These are phyloP conservation scores for Liopterus haemorrhoidalis DNA, from an alignment of 2,888 invertebrate genomes.

Conservation along the genomic window DNA sequence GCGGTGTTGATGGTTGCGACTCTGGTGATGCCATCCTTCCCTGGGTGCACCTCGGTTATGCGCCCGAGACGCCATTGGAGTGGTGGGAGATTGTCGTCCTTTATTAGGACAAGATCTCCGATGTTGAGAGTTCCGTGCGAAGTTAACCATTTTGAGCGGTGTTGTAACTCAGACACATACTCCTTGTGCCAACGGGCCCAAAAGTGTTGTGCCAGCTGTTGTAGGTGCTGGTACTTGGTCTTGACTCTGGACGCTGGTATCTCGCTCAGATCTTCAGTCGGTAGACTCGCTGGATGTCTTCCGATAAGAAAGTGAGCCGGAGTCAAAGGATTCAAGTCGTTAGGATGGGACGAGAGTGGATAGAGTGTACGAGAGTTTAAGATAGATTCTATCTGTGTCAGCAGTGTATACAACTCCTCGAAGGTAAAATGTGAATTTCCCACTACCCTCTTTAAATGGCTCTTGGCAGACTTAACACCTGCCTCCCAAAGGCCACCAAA, in stretches of 20 bases:
- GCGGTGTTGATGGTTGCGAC: no score
- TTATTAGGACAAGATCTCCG: no score
- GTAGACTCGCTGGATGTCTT: constrained; percentile 3
- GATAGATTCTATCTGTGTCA: constrained; percentile 31
- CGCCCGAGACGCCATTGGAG: no score
- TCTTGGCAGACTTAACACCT: constrained; percentile 34
- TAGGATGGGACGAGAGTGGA: constrained; percentile 23
- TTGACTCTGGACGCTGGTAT: neutral
- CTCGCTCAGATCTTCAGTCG: constrained; percentile 1
- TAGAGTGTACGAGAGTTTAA: constrained; percentile 34
- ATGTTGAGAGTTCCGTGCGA: no score
- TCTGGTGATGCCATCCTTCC: no score
- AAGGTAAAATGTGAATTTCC: constrained; percentile 29
- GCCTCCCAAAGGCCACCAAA: constrained; percentile 37
- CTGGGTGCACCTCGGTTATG: no score
- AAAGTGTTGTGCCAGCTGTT: constrained; percentile 10
- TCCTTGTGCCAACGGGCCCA: constrained; percentile 8
- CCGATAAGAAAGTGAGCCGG: constrained; percentile 25
- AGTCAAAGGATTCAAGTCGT: constrained; percentile 22
- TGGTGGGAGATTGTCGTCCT: no score
- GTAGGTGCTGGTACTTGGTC: constrained; percentile 5
- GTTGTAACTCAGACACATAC: constrained; percentile 8
- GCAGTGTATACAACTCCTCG: constrained; percentile 33
- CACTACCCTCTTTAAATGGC: constrained; percentile 32
- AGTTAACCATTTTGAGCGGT: no score